phyloP scores from a whole-genome alignment of 2,113 vertebrate genomes.

The Oxygymnocypris stewartii region DNA sequence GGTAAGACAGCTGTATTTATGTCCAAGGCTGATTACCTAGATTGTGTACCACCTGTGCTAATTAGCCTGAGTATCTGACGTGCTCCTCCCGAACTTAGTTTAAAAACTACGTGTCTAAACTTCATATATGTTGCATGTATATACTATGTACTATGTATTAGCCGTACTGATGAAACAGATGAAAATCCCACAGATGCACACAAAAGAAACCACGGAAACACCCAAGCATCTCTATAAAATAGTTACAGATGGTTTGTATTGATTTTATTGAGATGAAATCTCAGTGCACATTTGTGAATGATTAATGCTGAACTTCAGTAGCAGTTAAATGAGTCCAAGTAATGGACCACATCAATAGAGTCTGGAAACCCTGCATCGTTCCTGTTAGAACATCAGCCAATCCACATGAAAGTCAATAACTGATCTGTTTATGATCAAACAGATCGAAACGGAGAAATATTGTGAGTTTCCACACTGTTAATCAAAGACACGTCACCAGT shows the following conservation, averaged over 20 bases:
- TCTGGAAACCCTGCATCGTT: neutral
- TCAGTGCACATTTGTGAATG: neutral
- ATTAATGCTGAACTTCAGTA: conserved; percentile 13
- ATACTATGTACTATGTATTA: neutral
- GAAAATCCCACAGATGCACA: neutral
- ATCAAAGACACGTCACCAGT: neutral
- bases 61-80: no score
- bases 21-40: no score
- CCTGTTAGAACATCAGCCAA: conserved; percentile 1
- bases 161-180: neutral
- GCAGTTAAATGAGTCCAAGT: neutral
- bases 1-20: no score
- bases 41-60: no score
- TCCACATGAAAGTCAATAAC: neutral
- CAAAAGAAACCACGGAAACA: neutral
- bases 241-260: neutral
- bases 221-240: neutral
- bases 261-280: neutral
- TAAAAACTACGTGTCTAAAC: no score
- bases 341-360: conserved; percentile 14
- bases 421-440: conserved; percentile 18
- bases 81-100: no score
- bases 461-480: conserved; percentile 1
- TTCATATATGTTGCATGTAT: neutral
- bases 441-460: neutral